A percentile compares a stretch with the other conserved stretches of the same genome.
phyloP scores from a whole-genome alignment of 2,888 invertebrate species.

The Arge pagana region DNA sequence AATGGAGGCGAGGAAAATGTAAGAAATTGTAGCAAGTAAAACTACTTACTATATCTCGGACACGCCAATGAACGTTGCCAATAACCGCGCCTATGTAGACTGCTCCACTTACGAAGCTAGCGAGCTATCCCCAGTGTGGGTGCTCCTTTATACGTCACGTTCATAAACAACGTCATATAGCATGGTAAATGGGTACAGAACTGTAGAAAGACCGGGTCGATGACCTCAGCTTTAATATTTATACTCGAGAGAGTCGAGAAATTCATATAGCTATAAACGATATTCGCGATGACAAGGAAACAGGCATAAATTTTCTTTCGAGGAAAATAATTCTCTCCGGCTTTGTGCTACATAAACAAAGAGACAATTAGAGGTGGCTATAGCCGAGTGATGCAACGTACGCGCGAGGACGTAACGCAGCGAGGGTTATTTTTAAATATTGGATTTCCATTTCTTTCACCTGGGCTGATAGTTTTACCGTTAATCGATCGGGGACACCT shows the following conservation, averaged over 20 bases:
- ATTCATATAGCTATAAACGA: neutral
- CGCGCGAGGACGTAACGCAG: too few relatives aligned
- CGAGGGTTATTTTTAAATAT: too few relatives aligned
- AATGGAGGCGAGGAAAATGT: too few relatives aligned
- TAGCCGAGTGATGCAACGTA: too few relatives aligned
- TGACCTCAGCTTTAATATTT: slow-evolving; percentile 13
- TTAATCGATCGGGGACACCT: too few relatives aligned
- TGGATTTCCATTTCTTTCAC: too few relatives aligned
- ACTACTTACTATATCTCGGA: neutral
- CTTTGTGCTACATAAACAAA: too few relatives aligned
- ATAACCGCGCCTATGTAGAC: neutral
- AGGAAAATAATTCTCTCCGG: too few relatives aligned
- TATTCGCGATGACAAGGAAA: neutral
- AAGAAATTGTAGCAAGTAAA: neutral
- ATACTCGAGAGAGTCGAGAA: neutral
- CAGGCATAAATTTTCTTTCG: neutral
- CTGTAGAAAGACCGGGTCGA: slow-evolving; percentile 15
- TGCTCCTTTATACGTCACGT: slow-evolving; percentile 13
- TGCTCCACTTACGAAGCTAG: slow-evolving; percentile 4
- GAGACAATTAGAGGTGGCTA: too few relatives aligned
- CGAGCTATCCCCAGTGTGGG: slow-evolving; percentile 1
- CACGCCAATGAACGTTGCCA: too few relatives aligned
- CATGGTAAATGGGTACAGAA: slow-evolving; percentile 16
- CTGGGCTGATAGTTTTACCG: too few relatives aligned
- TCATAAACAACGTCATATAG: slow-evolving; percentile 12